Conservation (phyloP, 2,113 vertebrate species). For the Mesitornis unicolor region DNA sequence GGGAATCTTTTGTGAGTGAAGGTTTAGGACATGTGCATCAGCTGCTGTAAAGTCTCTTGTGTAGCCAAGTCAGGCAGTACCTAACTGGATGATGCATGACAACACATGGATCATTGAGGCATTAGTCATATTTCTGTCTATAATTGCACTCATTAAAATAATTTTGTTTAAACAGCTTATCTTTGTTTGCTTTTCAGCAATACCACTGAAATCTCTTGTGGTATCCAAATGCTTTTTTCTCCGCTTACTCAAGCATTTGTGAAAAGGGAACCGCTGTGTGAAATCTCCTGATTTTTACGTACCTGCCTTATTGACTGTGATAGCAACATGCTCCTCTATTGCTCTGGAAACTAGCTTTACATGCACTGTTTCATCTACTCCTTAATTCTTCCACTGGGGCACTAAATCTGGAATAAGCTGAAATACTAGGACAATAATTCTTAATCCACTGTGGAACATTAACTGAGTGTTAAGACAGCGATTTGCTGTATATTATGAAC, state of each 20-base stretch:
- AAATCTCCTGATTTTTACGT: not conserved
- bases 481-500: slow-evolving; percentile 62
- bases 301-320: not conserved
- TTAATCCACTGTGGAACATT: slow-evolving; percentile 62
- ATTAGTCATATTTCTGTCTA: not conserved
- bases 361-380: slow-evolving; percentile 52
- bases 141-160: not conserved
- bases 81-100: not conserved
- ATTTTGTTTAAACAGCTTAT: not conserved
- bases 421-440: slow-evolving; percentile 64
- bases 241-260: not conserved
- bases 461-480: slow-evolving; percentile 54
- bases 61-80: not conserved
- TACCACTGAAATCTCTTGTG: not conserved
- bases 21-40: not conserved
- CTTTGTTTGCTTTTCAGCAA: slow-evolving; percentile 7
- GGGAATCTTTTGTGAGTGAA: not conserved
- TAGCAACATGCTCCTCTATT: not conserved
- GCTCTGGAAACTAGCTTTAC: slow-evolving; percentile 42
- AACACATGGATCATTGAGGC: not conserved
- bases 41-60: not conserved
- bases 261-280: not conserved
- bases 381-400: slow-evolving; percentile 63
- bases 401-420: slow-evolving; percentile 68
- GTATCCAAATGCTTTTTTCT: not conserved